Evolutionary conservation across 1,140 invertebrate species (phyloP).

Genomic region (Anthonomus grandis): DNA sequence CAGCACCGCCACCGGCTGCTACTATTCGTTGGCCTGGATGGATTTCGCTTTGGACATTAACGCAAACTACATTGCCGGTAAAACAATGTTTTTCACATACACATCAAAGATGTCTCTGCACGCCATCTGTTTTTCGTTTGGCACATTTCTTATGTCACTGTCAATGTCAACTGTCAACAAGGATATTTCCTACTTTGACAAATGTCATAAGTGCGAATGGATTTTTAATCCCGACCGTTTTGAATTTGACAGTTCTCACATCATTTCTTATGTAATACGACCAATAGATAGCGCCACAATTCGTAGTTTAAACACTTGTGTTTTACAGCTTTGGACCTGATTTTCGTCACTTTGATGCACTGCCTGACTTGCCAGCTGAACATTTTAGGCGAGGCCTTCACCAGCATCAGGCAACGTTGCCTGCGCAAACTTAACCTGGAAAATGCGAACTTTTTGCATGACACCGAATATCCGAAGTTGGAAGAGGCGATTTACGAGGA

Average conservation of each 20-base stretch:
- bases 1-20: slow-evolving; percentile 9
- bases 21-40: slow-evolving; percentile 22
- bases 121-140: no score
- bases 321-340: slow-evolving; percentile 30
- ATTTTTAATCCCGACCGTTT: no score
- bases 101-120: no score
- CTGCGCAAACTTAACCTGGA: slow-evolving; percentile 24
- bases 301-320: not conserved
- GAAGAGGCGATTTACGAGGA: slow-evolving; percentile 36
- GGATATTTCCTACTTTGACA: no score
- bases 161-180: not conserved
- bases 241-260: no score
- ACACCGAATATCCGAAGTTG: slow-evolving; percentile 26
- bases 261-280: no score
- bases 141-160: no score
- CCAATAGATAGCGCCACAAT: not conserved
- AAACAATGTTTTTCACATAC: no score
- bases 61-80: slow-evolving; percentile 24
- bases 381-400: slow-evolving; percentile 36
- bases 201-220: no score
- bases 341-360: slow-evolving; percentile 34
- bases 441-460: slow-evolving; percentile 23
- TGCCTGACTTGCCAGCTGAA: slow-evolving; percentile 34
- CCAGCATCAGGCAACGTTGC: slow-evolving; percentile 34
- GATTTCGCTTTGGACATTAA: slow-evolving; percentile 15